Conservation (phyloP, 2,797 vertebrate genomes). For the Anableps anableps region DNA sequence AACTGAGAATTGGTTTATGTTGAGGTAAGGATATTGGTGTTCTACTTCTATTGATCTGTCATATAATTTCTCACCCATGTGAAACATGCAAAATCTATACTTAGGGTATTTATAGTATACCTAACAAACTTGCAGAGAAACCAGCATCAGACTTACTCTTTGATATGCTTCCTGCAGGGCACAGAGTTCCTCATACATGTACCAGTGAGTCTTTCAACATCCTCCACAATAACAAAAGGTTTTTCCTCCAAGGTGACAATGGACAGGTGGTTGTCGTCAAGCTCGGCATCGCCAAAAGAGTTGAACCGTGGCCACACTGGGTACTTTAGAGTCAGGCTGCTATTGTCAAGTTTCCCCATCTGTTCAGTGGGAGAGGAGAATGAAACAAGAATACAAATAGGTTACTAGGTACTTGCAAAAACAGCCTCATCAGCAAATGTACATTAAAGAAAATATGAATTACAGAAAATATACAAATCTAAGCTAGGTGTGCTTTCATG, state of each 20-base stretch:
- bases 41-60: background rate
- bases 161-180: conserved; percentile 94
- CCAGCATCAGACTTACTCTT: conserved; percentile 85
- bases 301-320: conserved; percentile 97
- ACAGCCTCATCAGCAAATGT: background rate
- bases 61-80: background rate
- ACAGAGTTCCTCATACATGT: conserved; percentile 97
- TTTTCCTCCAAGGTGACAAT: conserved; percentile 98
- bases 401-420: background rate
- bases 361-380: conserved; percentile 62
- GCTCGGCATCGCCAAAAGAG: conserved; percentile 91
- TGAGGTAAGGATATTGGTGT: background rate
- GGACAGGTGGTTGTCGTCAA: conserved; percentile 95
- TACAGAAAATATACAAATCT: background rate
- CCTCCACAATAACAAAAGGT: conserved; percentile 97
- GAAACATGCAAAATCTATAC: background rate
- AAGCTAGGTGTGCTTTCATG: background rate
- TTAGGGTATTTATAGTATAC: background rate
- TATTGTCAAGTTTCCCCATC: conserved; percentile 97
- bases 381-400: conserved; percentile 14
- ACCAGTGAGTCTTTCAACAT: conserved; percentile 95
- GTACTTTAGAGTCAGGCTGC: conserved; percentile 91
- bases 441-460: background rate
- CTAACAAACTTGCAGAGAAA: background rate
- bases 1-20: too few species aligned